phyloP scores from a whole-genome alignment of 2,888 invertebrate species.

The Crematogaster levior region DNA sequence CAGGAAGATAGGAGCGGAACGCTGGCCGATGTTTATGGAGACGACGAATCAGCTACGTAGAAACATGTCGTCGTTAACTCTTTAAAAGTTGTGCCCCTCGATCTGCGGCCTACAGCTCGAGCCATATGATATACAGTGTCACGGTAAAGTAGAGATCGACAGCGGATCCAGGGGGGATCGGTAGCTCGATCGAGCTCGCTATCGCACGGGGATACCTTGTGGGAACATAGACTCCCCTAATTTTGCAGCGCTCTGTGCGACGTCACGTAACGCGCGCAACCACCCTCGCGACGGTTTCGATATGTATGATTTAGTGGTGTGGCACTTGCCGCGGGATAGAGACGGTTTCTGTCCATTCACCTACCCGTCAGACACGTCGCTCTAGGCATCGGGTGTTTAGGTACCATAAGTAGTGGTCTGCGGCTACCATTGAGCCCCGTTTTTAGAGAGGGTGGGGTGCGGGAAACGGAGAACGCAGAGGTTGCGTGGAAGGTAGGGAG shows the following conservation, averaged over 20 bases:
- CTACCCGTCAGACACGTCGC: conserved; percentile 58
- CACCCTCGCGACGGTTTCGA: neutral
- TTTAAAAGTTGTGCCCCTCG: neutral
- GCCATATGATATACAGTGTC: too few species aligned
- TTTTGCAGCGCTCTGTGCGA: neutral
- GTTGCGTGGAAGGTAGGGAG: conserved; percentile 1
- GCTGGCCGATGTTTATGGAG: neutral
- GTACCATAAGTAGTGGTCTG: conserved; percentile 54
- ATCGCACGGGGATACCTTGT: neutral
- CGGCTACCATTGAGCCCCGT: conserved; percentile 57
- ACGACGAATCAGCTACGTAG: neutral
- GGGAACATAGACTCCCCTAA: too few species aligned
- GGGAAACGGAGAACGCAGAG: conserved; percentile 44
- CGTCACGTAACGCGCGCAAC: conserved; percentile 19
- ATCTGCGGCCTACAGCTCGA: neutral
- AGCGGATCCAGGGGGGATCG: neutral
- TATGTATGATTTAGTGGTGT: conserved; percentile 23
- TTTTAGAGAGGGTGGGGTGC: conserved; percentile 7
- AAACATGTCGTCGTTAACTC: neutral
- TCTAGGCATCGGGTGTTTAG: conserved; percentile 60
- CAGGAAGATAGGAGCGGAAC: too few species aligned
- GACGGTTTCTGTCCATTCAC: conserved; percentile 68
- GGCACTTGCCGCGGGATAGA: conserved; percentile 56
- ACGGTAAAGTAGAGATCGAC: neutral
- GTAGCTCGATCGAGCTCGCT: neutral